Base-by-base conservation (phyloP, 2,888 invertebrate genomes). In the Aphodius granarius region DNA sequence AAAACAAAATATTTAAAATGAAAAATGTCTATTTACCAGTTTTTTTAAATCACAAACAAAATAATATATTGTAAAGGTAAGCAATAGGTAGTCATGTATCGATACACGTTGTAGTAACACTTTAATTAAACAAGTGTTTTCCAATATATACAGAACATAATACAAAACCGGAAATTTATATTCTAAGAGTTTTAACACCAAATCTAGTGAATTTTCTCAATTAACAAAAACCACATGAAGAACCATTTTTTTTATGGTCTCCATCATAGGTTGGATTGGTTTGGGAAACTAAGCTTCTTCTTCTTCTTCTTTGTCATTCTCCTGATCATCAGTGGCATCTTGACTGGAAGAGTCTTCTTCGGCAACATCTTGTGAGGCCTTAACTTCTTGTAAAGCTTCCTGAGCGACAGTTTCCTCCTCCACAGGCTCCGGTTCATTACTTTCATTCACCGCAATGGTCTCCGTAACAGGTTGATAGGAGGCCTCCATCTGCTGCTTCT, bases 401-500 rank as follows among this genome's bases (percentile, higher is more conserved):
- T 1, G 9, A 43, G 43, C 3, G 13, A 1, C 3, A 43, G 43
- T 43, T 9, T 6, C 13, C 43, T 43, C 9, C 43, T 6, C 6
- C 13, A 43, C 43, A 43, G 43, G 43, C 43, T 43, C 43, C 1
- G 43, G 9, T 43, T 43, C 43, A 9, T 2, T 13, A 2, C 6
- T 13, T 13, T 43, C 43, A 43, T 43, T 43, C 68, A 16, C 20
- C 9, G 21, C 18, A 68, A 2, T 68, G 21, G 20, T 43, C 20
- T 66, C 20, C 20, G 18, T 6, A 3, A 66, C 16, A 20, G n/a
- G n/a, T 9, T 20, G 22, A 68, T 21, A 20, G 62, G 76, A 18
- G 13, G 63, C 43, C 16, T 71, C 73, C 62, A 77, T 70, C 43
- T 76, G 76, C 65, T 70, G 73, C 75, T 75, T 77, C 63, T 78